Evolutionary conservation across 2,888 invertebrate species (phyloP), one percentile per base, ranked within the genome.

Genomic region (Rhingia rostrata): DNA sequence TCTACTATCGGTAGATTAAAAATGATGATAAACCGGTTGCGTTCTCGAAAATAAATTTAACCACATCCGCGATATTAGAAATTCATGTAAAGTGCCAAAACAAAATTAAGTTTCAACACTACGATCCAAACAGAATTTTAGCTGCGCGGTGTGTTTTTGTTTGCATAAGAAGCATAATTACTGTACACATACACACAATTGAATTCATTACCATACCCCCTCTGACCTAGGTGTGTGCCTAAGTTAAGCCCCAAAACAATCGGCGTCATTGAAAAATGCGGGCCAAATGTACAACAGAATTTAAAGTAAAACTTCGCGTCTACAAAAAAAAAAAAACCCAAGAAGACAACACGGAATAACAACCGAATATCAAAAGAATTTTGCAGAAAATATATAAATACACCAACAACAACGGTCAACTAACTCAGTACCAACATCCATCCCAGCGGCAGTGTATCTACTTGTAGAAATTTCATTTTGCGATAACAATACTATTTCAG

Each of bases 61-160:
- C 63, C 53, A 73, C 61, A 73, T 61, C 61, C 60, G 61, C 35
- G 43, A 72, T 41, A 49, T 64, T 53, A 60, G 60, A 43, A 51
- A 35, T 35, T 51, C 10, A 41, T 41, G 10, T 54, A 22, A 56
- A 67, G 35, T n/a, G 22, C 39, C 39, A 9, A 39, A 30, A 30
- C 39, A 39, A 30, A 41, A 41, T 41, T 9, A 22, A 47, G 22
- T 22, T 49, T 22, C 22, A 14, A 1, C 14, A 14, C 45, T 14
- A 49, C 10, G 30, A 49, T 4, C 4, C 6, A 5, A 22, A 22
- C 1, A 10, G 22, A 14, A 9, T 7, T 61, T 22, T 32, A 43
- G 30, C 30, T n/a, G 41, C 12, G 5, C 12, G 12, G 3, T n/a
- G 9, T 22, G 9, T 41, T 35, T 39, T 70, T 70, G 58, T 49